phyloP scores from a whole-genome alignment of 2,888 invertebrate species.

The Hecatera dysodea region DNA sequence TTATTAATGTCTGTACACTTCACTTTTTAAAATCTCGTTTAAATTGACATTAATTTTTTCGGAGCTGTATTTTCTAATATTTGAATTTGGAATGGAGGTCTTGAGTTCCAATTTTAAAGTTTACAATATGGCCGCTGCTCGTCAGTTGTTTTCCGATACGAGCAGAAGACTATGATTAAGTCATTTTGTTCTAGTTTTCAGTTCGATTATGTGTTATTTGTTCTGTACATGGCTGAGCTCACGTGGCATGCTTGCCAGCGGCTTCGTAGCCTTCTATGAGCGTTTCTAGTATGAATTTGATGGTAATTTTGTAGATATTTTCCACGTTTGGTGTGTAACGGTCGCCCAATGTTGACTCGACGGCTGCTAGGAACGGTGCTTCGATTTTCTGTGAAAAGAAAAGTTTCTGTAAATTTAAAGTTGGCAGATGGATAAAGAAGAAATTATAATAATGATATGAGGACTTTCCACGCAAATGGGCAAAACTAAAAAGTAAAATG shows the following conservation, averaged over 20 bases:
- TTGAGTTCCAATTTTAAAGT: constrained; percentile 58
- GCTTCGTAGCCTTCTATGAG: constrained; percentile 95
- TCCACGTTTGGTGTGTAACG: constrained; percentile 97
- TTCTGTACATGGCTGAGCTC: constrained; percentile 69
- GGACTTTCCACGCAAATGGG: not conserved
- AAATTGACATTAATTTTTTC: constrained; percentile 71
- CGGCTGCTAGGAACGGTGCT: constrained; percentile 96
- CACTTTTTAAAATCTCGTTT: constrained; percentile 65
- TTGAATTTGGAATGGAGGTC: constrained; percentile 54
- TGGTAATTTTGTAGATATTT: constrained; percentile 96
- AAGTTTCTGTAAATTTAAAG: not conserved
- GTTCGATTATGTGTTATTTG: constrained; percentile 45
- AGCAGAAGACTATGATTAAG: constrained; percentile 29
- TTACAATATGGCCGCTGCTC: constrained; percentile 38
- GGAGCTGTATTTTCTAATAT: constrained; percentile 47
- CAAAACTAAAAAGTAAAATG: not conserved
- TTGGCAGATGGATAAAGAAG: not conserved
- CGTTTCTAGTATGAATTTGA: constrained; percentile 97
- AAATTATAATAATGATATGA: not conserved
- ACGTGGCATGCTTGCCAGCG: constrained; percentile 81
- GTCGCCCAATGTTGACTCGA: constrained; percentile 96
- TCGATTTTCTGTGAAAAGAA: constrained; percentile 95
- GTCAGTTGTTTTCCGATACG: constrained; percentile 35
- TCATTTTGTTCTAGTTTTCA: constrained; percentile 45
- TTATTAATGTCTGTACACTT: constrained; percentile 68